Base-by-base conservation (phyloP, 2,888 invertebrate genomes). In the Perizoma flavofasciatum region DNA sequence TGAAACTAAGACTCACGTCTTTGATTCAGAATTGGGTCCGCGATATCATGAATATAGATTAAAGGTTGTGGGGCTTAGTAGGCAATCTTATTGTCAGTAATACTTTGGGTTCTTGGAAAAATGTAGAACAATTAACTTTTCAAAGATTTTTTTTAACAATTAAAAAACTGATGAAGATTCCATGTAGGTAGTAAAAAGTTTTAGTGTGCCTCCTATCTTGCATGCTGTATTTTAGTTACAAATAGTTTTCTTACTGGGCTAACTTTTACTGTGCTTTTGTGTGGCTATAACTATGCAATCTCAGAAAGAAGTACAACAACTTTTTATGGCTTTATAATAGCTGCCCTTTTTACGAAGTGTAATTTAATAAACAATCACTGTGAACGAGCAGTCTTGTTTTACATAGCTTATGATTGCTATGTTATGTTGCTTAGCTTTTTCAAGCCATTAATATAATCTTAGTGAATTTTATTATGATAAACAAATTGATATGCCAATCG, bases 291-390 rank as follows among this genome's bases (percentile, higher is more conserved):
- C 49, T 46, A 55, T 44, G 61, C 61, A 63, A 65, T 65, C 63
- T 49, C 59, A 61, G 59, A 65, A 50, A 61, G 59, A 44, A 59
- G 63, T 47, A 54, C 55, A 56, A 50, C 55, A 55, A 53, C 59
- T 70, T 67, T 70, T 70, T 64, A 63, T 61, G 45, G 33, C 43
- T 41, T 53, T 51, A 2, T 22, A 22, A 22, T 22, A 48, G 59
- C 43, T 54, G 60, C 43, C 44, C 48, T 71, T 74, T 70, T 72
- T 73, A 60, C 54, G 33, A 40, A 56, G 46, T 47, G 55, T 72
- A 70, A 71, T 70, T 72, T 70, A 70, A 69, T 73, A 71, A 70
- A 74, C 63, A 64, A 71, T 69, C 55, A 67, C 62, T 50, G 68
- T 50, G 56, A 49, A 10, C 41, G 10, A 41, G 32, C 11, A 58